Evolutionary conservation across 92 coral and sea anemone species (phyloP), one percentile per base, ranked within the genome.

Genomic region (Actinernus sp.): DNA sequence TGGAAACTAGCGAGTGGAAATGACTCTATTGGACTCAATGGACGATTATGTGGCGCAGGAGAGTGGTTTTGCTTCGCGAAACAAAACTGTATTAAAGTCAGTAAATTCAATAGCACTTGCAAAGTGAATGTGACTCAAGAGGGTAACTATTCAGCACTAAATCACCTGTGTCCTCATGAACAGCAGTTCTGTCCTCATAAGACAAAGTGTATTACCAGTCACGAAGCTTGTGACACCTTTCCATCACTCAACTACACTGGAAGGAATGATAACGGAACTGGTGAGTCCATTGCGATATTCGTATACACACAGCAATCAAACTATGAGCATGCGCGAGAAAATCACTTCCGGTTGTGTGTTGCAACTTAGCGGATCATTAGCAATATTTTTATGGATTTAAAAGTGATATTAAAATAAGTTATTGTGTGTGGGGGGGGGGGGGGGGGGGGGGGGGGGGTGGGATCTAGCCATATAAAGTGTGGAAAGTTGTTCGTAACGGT

Each of bases 161-260:
- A 4, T 4, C 19, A 4, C 12, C 43, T 69, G 7, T 69, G 76
- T 32, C 12, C 30, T 12, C 18, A 18, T 5, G 55, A 28, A 1
- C 43, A 69, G 17, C 38, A 41, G n/a, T 45, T 21, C 31, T 69
- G 76, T 22, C 10, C 26, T 3, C 33, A 55, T 5, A 29, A 19
- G 26, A 31, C 40, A n/a, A 27, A 41, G 12, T 69, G 76, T 44
- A 20, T 26, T 12, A 2, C 32, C 6, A 32, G 13, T 6, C 41
- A 45, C 29, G 29, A 40, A 4, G 12, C 41, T 1, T 69, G 76
- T 32, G 32, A 12, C 13, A 9, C 55, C 2, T 69, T 69, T 39
- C 65, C 65, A 1, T 6, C 55, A 1, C 31, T 55, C 3, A 55
- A 69, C 76, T 55, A 55, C 55, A 55, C 76, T 11, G 76, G 76